Conservation (phyloP, 2,888 invertebrate species). For the Andrena fulva region DNA sequence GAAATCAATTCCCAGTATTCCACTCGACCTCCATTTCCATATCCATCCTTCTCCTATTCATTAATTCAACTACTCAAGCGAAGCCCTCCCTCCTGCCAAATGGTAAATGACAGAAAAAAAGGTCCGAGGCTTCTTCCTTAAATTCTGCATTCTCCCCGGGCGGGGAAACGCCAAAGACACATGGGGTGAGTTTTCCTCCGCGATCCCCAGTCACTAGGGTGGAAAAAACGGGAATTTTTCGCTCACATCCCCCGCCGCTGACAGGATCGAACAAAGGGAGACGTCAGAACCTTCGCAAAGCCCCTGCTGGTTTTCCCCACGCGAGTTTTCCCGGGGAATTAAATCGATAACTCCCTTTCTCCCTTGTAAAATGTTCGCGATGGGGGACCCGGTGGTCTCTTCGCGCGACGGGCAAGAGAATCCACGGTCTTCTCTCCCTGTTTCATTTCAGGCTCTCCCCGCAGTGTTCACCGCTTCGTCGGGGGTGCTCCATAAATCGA, state of each 20-base stretch:
- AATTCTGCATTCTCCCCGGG: too few relatives aligned
- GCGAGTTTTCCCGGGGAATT: conserved; percentile 81
- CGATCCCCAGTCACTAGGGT: too few relatives aligned
- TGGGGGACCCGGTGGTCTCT: conserved; percentile 51
- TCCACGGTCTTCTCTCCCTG: conserved; percentile 8
- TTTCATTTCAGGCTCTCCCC: not conserved
- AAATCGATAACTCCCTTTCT: conserved; percentile 83
- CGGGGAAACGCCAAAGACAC: too few relatives aligned
- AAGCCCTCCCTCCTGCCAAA: too few relatives aligned
- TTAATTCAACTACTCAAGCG: not conserved
- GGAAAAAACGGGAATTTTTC: conserved; percentile 15
- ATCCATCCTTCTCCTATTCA: not conserved
- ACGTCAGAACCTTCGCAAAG: conserved; percentile 43
- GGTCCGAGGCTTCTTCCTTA: too few relatives aligned
- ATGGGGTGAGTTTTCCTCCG: too few relatives aligned
- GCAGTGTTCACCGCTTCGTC: not conserved
- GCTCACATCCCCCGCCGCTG: not conserved
- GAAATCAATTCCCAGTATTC: not conserved
- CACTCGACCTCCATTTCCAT: not conserved
- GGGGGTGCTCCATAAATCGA: conserved; percentile 20
- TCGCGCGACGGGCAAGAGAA: conserved; percentile 19
- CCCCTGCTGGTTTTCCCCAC: conserved; percentile 64
- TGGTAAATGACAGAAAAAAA: too few relatives aligned
- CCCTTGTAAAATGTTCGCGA: conserved; percentile 74
- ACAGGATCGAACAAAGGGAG: conserved; percentile 52